phyloP scores from a whole-genome alignment of 2,888 invertebrate genomes.

The Oscheius sp. region DNA sequence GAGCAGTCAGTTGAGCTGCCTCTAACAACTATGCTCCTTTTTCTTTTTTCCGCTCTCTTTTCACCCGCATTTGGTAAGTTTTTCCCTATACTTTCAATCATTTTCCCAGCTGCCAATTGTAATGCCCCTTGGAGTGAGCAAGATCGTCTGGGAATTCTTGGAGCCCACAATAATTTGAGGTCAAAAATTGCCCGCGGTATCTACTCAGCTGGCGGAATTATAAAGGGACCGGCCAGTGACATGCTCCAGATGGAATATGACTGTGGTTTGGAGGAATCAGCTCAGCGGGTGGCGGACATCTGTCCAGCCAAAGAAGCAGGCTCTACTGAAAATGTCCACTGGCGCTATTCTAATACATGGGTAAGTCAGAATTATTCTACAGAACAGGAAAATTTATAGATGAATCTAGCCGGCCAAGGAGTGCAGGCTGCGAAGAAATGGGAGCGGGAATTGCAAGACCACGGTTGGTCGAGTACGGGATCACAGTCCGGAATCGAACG shows the following conservation, averaged over 20 bases:
- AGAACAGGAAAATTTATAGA: not conserved
- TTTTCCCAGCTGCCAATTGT: not conserved
- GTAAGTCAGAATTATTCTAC: not conserved
- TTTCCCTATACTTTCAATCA: too few species aligned
- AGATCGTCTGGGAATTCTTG: not conserved
- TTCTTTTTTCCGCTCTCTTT: too few species aligned
- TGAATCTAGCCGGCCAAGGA: slow-evolving; percentile 4
- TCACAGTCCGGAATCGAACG: slow-evolving; percentile 18
- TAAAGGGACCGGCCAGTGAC: not conserved
- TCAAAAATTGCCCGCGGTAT: not conserved
- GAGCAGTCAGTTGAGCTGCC: too few species aligned
- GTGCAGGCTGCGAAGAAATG: slow-evolving; percentile 12
- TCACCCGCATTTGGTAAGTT: too few species aligned
- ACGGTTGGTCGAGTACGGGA: slow-evolving; percentile 25
- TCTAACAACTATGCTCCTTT: too few species aligned
- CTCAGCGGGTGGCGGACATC: not conserved
- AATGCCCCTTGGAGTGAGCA: not conserved
- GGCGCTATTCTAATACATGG: not conserved
- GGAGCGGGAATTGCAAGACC: slow-evolving; percentile 24
- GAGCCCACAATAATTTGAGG: not conserved
- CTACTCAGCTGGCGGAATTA: not conserved
- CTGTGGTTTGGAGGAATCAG: not conserved
- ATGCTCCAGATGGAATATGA: not conserved
- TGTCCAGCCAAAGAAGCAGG: slow-evolving; percentile 3
- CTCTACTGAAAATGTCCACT: slow-evolving; percentile 29